These are phyloP conservation scores for Odontomyia ornata DNA, from an alignment of 2,888 invertebrate genomes.

Conservation along the genomic window DNA sequence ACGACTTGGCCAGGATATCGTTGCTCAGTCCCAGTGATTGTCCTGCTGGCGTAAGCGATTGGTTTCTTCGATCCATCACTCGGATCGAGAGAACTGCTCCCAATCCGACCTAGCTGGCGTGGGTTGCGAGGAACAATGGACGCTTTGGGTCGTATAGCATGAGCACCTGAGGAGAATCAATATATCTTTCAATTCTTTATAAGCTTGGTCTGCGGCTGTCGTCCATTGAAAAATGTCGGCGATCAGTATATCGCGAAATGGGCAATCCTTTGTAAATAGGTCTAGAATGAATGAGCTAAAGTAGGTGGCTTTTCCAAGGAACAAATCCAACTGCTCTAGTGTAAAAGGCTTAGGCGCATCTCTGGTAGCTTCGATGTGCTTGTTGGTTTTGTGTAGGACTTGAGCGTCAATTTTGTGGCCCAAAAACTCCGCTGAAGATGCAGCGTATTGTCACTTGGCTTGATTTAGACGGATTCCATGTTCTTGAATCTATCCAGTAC, in stretches of 20 bases:
- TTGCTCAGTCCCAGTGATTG: conserved; percentile 25
- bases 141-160: conserved; percentile 47
- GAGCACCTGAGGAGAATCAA: conserved; percentile 45
- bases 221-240: not conserved
- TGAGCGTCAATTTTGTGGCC: conserved; percentile 44
- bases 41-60: conserved; percentile 42
- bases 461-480: conserved; percentile 45
- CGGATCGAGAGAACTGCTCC: conserved; percentile 47
- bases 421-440: conserved; percentile 42
- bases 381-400: conserved; percentile 46
- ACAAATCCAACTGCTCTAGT: conserved; percentile 21
- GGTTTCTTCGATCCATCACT: conserved; percentile 43
- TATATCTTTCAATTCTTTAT: conserved; percentile 1
- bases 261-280: not conserved
- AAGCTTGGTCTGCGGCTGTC: not conserved
- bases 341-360: conserved; percentile 35
- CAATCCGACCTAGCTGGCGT: conserved; percentile 45
- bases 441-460: conserved; percentile 45
- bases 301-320: conserved; percentile 28
- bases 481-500: not conserved
- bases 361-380: conserved; percentile 46
- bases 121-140: conserved; percentile 47
- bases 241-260: conserved; percentile 17
- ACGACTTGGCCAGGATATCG: conserved; percentile 45
- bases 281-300: conserved; percentile 16